Conservation (phyloP, 2,888 invertebrate species). For the Campoletis raptor region DNA sequence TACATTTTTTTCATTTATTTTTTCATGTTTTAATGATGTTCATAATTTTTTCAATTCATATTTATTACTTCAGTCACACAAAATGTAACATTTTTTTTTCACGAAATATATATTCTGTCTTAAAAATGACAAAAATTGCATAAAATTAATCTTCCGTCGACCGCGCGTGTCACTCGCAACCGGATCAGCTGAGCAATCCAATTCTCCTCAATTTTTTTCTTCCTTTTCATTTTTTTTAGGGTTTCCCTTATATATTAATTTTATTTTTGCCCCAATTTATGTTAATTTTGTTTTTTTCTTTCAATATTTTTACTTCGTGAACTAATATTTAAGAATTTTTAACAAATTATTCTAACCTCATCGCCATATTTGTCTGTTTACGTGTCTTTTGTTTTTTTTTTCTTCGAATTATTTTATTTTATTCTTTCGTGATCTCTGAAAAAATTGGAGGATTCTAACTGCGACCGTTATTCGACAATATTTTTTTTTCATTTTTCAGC, state of each 20-base stretch:
- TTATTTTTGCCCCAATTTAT: not conserved
- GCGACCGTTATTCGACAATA: not conserved
- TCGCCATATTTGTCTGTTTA: not conserved
- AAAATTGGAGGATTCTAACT: not conserved
- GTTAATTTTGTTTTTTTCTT: not conserved
- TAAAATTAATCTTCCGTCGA: not conserved
- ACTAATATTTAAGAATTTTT: not conserved
- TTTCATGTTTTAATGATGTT: not conserved
- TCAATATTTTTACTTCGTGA: not conserved
- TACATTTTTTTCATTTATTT: not conserved
- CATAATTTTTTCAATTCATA: not conserved
- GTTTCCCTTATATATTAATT: slow-evolving; percentile 40
- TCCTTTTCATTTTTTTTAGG: slow-evolving; percentile 14
- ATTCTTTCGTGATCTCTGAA: too few species aligned
- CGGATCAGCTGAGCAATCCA: slow-evolving; percentile 46
- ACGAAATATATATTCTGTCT: not conserved
- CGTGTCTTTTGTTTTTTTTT: not conserved
- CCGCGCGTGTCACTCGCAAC: slow-evolving; percentile 30
- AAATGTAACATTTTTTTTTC: not conserved
- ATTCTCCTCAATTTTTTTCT: slow-evolving; percentile 35
- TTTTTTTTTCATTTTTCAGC: not conserved
- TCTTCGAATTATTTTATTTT: not conserved
- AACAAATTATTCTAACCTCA: not conserved
- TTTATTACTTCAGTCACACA: not conserved
- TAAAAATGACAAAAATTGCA: not conserved